Base-by-base conservation (phyloP, 2,797 vertebrate genomes). In the Melanotaenia boesemani region DNA sequence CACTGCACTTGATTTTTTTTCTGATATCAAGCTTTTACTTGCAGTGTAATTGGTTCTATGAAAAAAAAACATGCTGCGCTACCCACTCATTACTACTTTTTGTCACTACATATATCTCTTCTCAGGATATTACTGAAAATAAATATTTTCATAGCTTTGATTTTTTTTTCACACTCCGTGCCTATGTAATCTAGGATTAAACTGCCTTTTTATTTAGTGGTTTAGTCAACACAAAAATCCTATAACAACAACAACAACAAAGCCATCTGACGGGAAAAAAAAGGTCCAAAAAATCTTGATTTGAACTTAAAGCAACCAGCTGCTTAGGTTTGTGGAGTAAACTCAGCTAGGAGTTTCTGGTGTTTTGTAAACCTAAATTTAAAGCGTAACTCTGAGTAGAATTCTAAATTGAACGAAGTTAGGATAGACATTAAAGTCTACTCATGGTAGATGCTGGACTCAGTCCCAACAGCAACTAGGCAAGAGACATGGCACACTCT, bases 261-360 rank as follows among this genome's bases (percentile, higher is more conserved):
- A 77, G 41, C 66, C 76, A 68, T 73, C 22, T 63, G 69, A 72
- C 50, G 58, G 81, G 84, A 85, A 37, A 39, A 39, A 39, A 39
- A 39, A 3, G 34, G 37, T 3, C 37, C 11, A 12, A 39, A 39
- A 37, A 39, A 39, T 34, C 2, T 13, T 13, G 37, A 39, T 34
- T 3, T 4, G 3, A 12, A 12, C 10, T 37, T 36, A 12, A 37
- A 2, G 3, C 11, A 37, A 37, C 36, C 36, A 37, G 2, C 37
- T 39, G 37, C 37, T 13, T 4, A 39, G 37, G 3, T 39, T 39
- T 39, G 3, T 39, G 5, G 15, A 44, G 15, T 16, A 44, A 20
- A 46, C 18, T 46, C 41, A 7, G 6, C 5, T 7, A 20, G 6
- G 16, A 1, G 4, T 2, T 46, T 20, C 6, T 46, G 13, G 16